Evolutionary conservation across 2,797 vertebrate species (phyloP), one percentile per base, ranked within the genome.

Genomic region (Oophaga sylvatica): DNA sequence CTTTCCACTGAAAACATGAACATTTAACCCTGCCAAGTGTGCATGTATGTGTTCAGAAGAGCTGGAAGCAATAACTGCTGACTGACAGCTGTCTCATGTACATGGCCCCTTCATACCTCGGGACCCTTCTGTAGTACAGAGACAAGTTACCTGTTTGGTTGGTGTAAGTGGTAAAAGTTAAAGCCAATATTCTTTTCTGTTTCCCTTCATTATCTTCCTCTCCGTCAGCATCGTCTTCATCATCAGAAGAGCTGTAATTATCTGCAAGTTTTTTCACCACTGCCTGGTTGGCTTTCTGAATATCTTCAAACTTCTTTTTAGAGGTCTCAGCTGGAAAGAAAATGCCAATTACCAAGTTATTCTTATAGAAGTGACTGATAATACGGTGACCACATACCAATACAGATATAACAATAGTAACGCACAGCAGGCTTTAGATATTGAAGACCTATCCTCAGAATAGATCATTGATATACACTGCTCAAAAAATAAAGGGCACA

Each of bases 271-370:
- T 96, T 93, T 94, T 96, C 86, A 95, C 97, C 20, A 95, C 95
- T 17, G 96, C 97, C 92, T 96, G 96, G 92, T 99, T 96, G 59
- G 96, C 96, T 91, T 94, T 97, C 91, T 96, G 95, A 93, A 99
- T 99, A 95, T 98, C 97, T 88, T 99, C 97, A 84, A 99, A 99
- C 92, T 96, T 97, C 84, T 93, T 95, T 90, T 95, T 95, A 62
- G 95, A 95, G 0, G 93, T 94, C 6, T 90, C 88, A 45, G 92
- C 97, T 97, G 90, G 85, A 26, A 77, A 71, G 73, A 73, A 48
- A 0, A 0, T 2, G 20, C 10, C n/a, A 68, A 35, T n/a, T 4
- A 35, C 8, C 4, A 56, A 0, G 35, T 20, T 15, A 53, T 5
- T 41, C 22, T 75, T 1, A 67, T 11, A 9, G 4, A 4, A 13